Conservation (phyloP, 92 coral and sea anemone species). For the Siderastrea radians region DNA sequence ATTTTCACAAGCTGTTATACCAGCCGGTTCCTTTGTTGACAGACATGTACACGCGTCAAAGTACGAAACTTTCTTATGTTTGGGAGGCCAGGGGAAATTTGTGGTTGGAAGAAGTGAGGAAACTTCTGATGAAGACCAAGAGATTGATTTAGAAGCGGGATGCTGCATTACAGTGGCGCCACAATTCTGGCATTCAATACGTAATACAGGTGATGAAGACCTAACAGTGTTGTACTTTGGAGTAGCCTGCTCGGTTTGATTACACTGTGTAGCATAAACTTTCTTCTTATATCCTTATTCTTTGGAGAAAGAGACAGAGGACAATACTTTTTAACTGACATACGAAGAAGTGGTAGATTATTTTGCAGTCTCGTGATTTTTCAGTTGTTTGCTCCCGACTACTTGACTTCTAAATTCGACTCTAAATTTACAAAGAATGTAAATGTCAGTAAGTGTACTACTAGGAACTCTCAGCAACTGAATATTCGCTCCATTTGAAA, state of each 20-base stretch:
- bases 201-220: slow-evolving; percentile 28
- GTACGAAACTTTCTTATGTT: slow-evolving; percentile 47
- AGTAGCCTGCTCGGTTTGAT: background rate
- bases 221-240: slow-evolving; percentile 25
- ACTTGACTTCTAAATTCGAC: no score
- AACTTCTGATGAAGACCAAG: slow-evolving; percentile 19
- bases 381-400: no score
- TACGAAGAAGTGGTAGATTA: no score
- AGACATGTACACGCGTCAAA: slow-evolving; percentile 43
- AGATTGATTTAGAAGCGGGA: slow-evolving; percentile 28
- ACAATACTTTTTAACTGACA: no score
- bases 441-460: no score
- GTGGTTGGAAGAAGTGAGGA: slow-evolving; percentile 27
- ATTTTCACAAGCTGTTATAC: slow-evolving; percentile 45
- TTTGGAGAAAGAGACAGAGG: no score
- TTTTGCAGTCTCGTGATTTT: no score
- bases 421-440: no score
- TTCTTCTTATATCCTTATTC: no score
- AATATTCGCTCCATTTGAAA: no score
- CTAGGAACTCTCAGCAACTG: no score
- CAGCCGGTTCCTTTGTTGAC: slow-evolving; percentile 34
- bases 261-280: no score
- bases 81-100: slow-evolving; percentile 40
- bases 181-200: slow-evolving; percentile 29
- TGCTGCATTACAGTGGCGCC: slow-evolving; percentile 44